Evolutionary conservation across 30 jellyfish, hydroid and myxozoan genomes (phyloP).

Genomic region (Pseudorhiza aurosa): DNA sequence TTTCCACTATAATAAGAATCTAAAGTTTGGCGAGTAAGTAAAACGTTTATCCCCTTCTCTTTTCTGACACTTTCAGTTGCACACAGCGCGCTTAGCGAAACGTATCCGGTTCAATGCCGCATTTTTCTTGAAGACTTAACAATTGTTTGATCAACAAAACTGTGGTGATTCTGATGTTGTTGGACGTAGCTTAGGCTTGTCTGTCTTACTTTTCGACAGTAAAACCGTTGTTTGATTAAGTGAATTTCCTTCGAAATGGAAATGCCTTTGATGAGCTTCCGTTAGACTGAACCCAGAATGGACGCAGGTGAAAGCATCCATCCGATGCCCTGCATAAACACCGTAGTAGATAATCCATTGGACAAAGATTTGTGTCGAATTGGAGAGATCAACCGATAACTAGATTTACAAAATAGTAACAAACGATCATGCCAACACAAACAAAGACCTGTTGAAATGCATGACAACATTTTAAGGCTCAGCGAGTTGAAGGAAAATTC

Average conservation of each 20-base stretch:
- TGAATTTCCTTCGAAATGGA: constrained; percentile 7
- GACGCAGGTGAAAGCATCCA: constrained; percentile 4
- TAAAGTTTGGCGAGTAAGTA: too few species aligned
- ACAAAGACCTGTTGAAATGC: too few species aligned
- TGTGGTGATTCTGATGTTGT: neutral
- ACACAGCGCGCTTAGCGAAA: too few species aligned
- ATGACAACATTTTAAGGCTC: too few species aligned
- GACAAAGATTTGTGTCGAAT: constrained; percentile 4
- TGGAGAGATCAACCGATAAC: neutral
- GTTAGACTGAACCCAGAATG: constrained; percentile 18
- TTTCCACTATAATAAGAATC: too few species aligned
- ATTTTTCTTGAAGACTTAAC: too few species aligned
- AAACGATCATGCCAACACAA: neutral
- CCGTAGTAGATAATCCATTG: neutral
- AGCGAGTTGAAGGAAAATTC: too few species aligned
- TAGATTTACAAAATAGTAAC: constrained; percentile 3
- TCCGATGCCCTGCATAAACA: constrained; percentile 9
- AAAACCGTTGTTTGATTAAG: neutral
- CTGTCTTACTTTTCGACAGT: neutral
- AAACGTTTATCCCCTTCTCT: too few species aligned
- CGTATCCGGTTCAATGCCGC: too few species aligned
- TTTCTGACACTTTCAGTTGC: too few species aligned
- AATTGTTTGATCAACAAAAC: neutral
- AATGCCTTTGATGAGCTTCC: constrained; percentile 26
- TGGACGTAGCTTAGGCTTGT: neutral